Conservation (phyloP, 2,797 vertebrate species). For the Paratrypauchen microcephalus region DNA sequence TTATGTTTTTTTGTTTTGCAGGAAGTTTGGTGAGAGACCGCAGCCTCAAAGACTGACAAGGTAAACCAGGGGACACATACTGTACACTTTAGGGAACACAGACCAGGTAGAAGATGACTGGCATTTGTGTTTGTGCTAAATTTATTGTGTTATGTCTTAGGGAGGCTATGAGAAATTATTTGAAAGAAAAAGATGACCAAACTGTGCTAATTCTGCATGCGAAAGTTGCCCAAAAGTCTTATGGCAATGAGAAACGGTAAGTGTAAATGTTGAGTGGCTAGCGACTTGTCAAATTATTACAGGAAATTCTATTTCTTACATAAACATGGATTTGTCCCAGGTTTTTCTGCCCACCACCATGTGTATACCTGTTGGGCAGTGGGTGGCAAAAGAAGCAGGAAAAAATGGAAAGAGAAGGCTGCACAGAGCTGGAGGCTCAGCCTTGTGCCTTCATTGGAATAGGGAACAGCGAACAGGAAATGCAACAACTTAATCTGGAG, state of each 20-base stretch:
- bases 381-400: conserved; percentile 99
- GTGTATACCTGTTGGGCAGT: conserved; percentile 96
- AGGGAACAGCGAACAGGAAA: conserved; percentile 99
- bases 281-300: background rate
- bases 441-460: conserved; percentile 98
- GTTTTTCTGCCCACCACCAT: conserved; percentile 97
- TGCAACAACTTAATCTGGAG: conserved; percentile 98
- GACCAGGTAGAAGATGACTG: too few relatives aligned
- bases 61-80: conserved; percentile 41
- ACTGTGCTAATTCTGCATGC: conserved; percentile 96
- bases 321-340: conserved; percentile 59
- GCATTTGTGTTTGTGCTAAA: background rate
- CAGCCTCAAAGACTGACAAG: conserved; percentile 80
- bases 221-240: conserved; percentile 97
- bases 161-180: conserved; percentile 96
- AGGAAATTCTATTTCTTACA: background rate
- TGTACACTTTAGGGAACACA: too few relatives aligned
- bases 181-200: conserved; percentile 96
- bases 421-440: conserved; percentile 95
- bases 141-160: conserved; percentile 65
- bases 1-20: conserved; percentile 58
- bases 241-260: conserved; percentile 96
- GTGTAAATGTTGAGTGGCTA: background rate
- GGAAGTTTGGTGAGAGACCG: conserved; percentile 79
- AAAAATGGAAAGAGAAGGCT: conserved; percentile 93